Percentiles rank a stretch among this genome's conserved stretches.
Conservation (phyloP, 2,113 vertebrate genomes). For the Ictalurus punctatus region DNA sequence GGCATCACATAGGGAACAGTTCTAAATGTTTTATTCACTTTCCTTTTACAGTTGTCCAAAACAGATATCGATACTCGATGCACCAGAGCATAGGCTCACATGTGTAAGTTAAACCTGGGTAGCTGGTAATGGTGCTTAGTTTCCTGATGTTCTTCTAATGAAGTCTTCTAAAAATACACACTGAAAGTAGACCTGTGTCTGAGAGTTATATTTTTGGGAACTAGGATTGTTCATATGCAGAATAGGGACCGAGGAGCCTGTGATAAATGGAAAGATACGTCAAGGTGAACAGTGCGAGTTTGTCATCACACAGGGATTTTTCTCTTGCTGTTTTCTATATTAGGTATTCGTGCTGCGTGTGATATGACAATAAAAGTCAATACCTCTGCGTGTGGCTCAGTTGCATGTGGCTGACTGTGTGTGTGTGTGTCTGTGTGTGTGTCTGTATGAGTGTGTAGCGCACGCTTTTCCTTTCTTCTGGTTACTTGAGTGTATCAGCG, state of each 20-base stretch:
- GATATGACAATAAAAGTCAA: conserved; percentile 32
- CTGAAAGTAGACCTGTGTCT: background rate
- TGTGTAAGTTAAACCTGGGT: background rate
- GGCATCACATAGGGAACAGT: background rate
- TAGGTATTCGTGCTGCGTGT: conserved; percentile 20
- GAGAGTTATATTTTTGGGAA: background rate
- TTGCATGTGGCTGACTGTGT: background rate
- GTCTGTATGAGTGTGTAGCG: background rate
- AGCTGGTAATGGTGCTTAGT: background rate
- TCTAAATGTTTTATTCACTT: background rate
- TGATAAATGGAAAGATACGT: background rate
- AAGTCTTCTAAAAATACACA: background rate
- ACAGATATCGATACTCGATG: background rate
- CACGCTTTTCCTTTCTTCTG: conserved; percentile 56
- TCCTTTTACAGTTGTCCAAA: background rate
- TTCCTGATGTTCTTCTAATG: background rate
- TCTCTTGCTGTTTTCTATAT: conserved; percentile 34
- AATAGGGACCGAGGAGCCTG: background rate
- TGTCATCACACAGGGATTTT: background rate
- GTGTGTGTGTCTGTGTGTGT: background rate
- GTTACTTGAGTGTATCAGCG: conserved; percentile 66
- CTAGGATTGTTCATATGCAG: background rate
- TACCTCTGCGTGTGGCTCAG: conserved; percentile 1
- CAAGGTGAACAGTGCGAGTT: background rate
- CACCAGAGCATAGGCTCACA: background rate